Conservation (phyloP, 35 echinoderm and acorn worm genomes). For the Lytechinus variegatus region DNA sequence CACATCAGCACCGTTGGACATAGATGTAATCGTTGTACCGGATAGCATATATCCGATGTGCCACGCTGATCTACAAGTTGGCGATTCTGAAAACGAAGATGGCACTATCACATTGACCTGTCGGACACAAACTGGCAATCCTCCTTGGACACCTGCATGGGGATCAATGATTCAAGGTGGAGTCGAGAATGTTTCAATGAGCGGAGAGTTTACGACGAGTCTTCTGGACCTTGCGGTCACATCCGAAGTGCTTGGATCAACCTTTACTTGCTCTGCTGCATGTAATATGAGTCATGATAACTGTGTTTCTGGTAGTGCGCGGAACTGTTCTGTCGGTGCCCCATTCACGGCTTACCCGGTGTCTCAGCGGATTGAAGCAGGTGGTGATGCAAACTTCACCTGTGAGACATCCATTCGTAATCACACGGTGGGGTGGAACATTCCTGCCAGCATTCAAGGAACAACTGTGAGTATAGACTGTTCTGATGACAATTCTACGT, state of each 20-base stretch:
- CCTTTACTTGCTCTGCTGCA: not conserved
- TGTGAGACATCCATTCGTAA: not conserved
- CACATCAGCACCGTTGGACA: not conserved
- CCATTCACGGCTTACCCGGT: not conserved
- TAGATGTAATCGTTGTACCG: not conserved
- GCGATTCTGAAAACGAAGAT: not conserved
- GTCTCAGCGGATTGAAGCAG: not conserved
- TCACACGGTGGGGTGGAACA: not conserved
- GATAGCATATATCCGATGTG: not conserved
- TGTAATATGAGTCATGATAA: not conserved
- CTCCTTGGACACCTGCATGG: not conserved
- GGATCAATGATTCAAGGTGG: not conserved
- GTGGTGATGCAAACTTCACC: not conserved
- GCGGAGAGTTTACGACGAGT: constrained; percentile 1
- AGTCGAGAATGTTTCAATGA: not conserved
- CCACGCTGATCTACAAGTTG: not conserved
- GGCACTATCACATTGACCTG: not conserved
- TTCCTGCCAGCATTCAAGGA: not conserved
- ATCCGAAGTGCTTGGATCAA: not conserved
- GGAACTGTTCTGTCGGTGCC: not conserved
- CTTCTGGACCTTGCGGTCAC: not conserved
- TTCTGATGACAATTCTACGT: not conserved
- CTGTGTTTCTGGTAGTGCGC: not conserved
- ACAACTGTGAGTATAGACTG: not conserved
- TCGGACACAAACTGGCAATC: constrained; percentile 6